Conservation (phyloP, 2,888 invertebrate genomes). For the Cylindroiulus punctatus region DNA sequence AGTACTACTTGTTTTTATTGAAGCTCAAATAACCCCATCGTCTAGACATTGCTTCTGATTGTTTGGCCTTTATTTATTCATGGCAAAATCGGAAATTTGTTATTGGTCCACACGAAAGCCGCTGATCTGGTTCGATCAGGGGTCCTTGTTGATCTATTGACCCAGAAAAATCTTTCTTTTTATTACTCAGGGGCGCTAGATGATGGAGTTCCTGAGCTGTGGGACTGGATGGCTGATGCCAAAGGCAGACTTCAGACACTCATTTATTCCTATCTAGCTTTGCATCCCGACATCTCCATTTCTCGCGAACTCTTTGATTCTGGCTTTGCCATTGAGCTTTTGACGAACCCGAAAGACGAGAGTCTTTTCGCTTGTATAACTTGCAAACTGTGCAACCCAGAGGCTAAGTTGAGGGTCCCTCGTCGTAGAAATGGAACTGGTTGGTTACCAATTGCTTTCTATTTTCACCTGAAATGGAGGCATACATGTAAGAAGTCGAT, state of each 20-base stretch:
- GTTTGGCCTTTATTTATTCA: not conserved
- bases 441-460: conserved; percentile 20
- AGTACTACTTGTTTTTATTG: too few species aligned
- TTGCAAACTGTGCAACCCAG: conserved; percentile 26
- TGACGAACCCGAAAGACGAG: not conserved
- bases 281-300: conserved; percentile 26
- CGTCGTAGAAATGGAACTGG: not conserved
- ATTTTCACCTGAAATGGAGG: conserved; percentile 19
- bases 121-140: not conserved
- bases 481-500: conserved; percentile 30
- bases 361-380: conserved; percentile 24
- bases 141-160: not conserved
- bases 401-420: not conserved
- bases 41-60: not conserved
- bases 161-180: not conserved
- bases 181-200: conserved; percentile 9
- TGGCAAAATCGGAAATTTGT: not conserved
- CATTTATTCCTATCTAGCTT: not conserved
- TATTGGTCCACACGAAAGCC: conserved; percentile 4
- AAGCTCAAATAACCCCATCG: too few species aligned
- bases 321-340: not conserved
- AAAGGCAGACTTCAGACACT: conserved; percentile 35
- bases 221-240: conserved; percentile 43
- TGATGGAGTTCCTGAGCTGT: conserved; percentile 15
- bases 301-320: conserved; percentile 17